phyloP scores from a whole-genome alignment of 2,797 vertebrate genomes.

The Anniella stebbinsi region DNA sequence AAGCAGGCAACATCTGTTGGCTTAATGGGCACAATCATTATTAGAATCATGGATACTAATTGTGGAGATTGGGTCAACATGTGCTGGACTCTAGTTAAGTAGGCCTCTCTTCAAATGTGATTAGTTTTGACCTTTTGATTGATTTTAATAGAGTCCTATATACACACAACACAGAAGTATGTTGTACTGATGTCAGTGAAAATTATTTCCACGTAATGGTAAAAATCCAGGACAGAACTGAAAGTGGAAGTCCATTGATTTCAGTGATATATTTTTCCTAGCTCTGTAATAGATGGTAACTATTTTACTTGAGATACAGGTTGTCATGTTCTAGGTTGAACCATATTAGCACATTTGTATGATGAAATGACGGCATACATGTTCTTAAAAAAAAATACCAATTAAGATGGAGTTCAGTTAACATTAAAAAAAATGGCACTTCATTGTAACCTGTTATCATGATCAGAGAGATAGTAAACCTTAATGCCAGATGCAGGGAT shows the following conservation, averaged over 20 bases:
- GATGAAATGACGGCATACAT: background rate
- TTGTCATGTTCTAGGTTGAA: background rate
- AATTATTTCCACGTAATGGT: background rate
- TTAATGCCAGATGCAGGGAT: background rate
- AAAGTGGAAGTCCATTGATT: background rate
- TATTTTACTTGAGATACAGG: background rate
- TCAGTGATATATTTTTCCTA: background rate
- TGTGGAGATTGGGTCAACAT: background rate
- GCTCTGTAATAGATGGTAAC: background rate
- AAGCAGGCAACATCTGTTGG: too few species aligned
- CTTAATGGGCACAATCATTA: too few species aligned
- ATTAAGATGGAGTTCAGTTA: background rate
- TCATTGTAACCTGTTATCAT: background rate
- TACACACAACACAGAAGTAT: background rate
- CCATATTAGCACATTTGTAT: background rate
- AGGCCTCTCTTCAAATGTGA: background rate
- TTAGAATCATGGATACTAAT: background rate
- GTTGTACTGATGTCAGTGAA: background rate
- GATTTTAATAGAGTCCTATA: background rate
- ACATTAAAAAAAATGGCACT: background rate
- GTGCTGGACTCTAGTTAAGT: background rate
- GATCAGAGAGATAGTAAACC: background rate
- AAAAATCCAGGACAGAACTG: background rate
- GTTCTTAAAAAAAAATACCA: background rate
- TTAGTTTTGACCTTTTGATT: background rate